A percentile compares a stretch with the other conserved stretches of the same genome.
Conservation (phyloP, 2,888 invertebrate genomes). For the Agonopterix heracliana region DNA sequence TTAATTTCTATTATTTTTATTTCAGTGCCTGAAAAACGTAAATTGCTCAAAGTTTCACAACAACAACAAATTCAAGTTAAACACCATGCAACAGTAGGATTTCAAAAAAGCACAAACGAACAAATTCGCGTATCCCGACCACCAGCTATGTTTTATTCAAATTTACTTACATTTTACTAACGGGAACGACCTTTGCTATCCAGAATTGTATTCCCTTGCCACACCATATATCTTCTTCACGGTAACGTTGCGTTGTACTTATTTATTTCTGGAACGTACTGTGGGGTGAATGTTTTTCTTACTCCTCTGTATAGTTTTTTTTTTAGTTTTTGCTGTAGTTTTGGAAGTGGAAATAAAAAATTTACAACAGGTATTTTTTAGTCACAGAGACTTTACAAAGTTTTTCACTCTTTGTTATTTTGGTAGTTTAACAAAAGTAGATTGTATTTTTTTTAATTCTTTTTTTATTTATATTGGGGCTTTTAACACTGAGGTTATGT, state of each 20-base stretch:
- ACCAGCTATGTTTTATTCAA: constrained; percentile 71
- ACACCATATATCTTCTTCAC: constrained; percentile 73
- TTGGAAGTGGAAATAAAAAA: too few relatives aligned
- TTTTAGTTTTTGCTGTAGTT: too few relatives aligned
- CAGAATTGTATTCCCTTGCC: constrained; percentile 71
- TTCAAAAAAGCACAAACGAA: neutral
- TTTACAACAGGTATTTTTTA: too few relatives aligned
- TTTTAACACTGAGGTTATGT: too few relatives aligned
- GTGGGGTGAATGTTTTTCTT: constrained; percentile 15
- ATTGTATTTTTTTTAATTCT: too few relatives aligned
- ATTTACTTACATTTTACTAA: constrained; percentile 77
- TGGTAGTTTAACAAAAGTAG: too few relatives aligned
- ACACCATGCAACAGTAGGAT: neutral
- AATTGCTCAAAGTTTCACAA: neutral
- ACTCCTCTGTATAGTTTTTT: neutral
- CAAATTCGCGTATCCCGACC: constrained; percentile 15
- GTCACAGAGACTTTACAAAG: too few relatives aligned
- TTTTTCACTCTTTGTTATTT: too few relatives aligned
- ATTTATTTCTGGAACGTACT: constrained; percentile 58
- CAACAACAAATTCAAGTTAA: neutral
- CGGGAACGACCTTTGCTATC: constrained; percentile 68
- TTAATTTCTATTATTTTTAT: too few relatives aligned
- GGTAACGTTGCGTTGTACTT: constrained; percentile 40
- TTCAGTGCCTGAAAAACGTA: neutral
- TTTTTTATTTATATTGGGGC: too few relatives aligned